Percentiles rank a stretch among this genome's conserved stretches.
phyloP scores from a whole-genome alignment of 2,797 vertebrate genomes.

The Aphelocoma californica region DNA sequence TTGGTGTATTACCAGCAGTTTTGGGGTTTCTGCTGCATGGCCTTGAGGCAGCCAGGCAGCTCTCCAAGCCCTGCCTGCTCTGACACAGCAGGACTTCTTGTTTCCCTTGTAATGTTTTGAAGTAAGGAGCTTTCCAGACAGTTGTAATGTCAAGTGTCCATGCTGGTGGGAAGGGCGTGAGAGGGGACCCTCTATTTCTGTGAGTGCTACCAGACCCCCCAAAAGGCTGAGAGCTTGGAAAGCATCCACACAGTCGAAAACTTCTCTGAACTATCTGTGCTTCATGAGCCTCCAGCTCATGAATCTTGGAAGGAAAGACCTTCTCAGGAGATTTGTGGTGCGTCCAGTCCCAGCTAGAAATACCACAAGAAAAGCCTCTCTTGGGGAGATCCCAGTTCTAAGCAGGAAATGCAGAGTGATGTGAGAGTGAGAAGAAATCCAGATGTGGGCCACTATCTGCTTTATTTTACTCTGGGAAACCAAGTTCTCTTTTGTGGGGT shows the following conservation, averaged over 20 bases:
- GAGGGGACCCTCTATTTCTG: background rate
- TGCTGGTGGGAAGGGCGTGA: background rate
- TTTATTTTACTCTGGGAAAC: constrained; percentile 35
- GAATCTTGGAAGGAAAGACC: constrained; percentile 55
- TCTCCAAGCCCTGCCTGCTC: background rate
- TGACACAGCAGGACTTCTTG: background rate
- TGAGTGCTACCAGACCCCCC: background rate
- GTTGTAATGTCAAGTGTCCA: background rate
- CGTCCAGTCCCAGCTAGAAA: constrained; percentile 43
- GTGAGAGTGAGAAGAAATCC: constrained; percentile 48
- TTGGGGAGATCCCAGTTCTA: constrained; percentile 32
- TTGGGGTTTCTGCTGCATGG: background rate
- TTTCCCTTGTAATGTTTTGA: background rate
- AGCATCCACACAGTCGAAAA: background rate
- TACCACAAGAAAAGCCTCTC: constrained; percentile 58
- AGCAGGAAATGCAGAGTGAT: constrained; percentile 40
- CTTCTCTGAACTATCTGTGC: background rate
- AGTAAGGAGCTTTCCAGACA: background rate
- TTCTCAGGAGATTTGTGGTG: constrained; percentile 50
- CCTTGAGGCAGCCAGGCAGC: background rate
- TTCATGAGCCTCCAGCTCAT: background rate
- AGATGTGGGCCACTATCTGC: constrained; percentile 24
- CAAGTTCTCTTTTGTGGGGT: background rate
- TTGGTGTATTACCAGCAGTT: background rate
- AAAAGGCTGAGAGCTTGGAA: constrained; percentile 34